Percentiles rank a stretch among this genome's conserved stretches.
Evolutionary conservation across 2,888 invertebrate species (phyloP).

Genomic region (Epicampocera succincta): DNA sequence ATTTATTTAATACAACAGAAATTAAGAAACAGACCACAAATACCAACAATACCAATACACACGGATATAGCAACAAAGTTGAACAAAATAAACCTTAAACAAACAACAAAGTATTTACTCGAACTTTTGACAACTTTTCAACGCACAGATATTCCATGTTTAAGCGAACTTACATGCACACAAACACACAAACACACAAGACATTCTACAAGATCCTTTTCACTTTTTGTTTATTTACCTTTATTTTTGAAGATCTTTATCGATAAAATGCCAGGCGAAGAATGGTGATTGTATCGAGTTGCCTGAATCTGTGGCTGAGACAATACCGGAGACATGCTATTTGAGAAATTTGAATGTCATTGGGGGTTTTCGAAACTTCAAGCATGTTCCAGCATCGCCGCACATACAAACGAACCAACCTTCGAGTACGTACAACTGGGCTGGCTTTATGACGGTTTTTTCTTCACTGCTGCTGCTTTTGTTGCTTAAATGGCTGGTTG

Average conservation of each 20-base stretch:
- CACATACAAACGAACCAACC: not conserved
- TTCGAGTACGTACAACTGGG: not conserved
- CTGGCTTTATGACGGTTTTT: constrained; percentile 17
- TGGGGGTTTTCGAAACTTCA: constrained; percentile 36
- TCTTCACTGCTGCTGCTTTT: constrained; percentile 26
- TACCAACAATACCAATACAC: constrained; percentile 28
- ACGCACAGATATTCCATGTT: not conserved
- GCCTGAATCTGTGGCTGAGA: constrained; percentile 55
- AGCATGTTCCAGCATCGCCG: constrained; percentile 13
- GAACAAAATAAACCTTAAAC: constrained; percentile 47
- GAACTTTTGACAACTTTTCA: constrained; percentile 27
- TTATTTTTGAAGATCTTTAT: constrained; percentile 77
- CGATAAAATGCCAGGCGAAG: constrained; percentile 67
- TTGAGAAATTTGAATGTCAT: constrained; percentile 54
- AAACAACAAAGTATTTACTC: constrained; percentile 40
- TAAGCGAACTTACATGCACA: not conserved
- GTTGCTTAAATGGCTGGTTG: constrained; percentile 28
- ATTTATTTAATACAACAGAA: constrained; percentile 75
- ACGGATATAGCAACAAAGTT: constrained; percentile 25
- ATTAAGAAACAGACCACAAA: constrained; percentile 70
- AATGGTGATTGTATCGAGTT: constrained; percentile 72
- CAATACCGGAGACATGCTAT: constrained; percentile 42
- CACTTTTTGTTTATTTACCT: not conserved
- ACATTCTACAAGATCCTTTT: constrained; percentile 79
- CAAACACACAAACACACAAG: constrained; percentile 42